Base-by-base conservation (phyloP, 2,113 vertebrate genomes). In the Chloropsis hardwickii region DNA sequence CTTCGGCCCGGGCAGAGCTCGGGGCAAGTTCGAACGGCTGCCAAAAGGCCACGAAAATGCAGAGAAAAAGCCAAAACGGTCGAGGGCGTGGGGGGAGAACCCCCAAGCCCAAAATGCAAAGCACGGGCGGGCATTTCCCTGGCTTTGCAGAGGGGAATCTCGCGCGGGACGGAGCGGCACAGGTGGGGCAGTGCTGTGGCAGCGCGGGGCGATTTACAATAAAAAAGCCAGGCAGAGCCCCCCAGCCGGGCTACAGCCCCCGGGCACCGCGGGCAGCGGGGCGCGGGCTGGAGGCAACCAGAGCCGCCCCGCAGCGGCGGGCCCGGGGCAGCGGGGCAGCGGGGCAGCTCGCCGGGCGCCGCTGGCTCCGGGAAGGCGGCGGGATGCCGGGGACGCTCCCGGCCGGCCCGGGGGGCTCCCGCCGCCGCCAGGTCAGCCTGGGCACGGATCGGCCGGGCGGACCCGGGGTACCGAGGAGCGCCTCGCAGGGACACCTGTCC, bases 41-140 rank as follows among this genome's bases (percentile, higher is more conserved):
- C 77, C 87, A 29, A 33, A 29, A 14, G 31, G 87, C 69, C 33
- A 33, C 2, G 58, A 40, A 90, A 91, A 87, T 3, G 73, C 73
- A 54, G 17, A 20, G 58, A 28, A 57, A 72, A 77, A 56, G 45
- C 40, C 47, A 24, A 14, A 25, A 29, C 1, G 25, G 24, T 35
- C 12, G 33, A 8, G 9, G 15, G 25, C 2, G 15, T 12, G 4
- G 5, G 14, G 6, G 10, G 4, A 4, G 17, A 42, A 5, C 8
- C 51, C 28, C 14, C 58, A 27, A 2, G 27, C 20, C 42, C 44
- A 2, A 54, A 53, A 9, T 0, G 70, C 70, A 14, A 51, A 47
- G 48, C 58, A 14, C 33, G 16, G 80, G 4, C 2, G 44, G 27
- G 60, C 50, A 51, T 9, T 45, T 28, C 42, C 35, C 39, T 6